Percentiles rank a stretch among this genome's conserved stretches.
These are phyloP conservation scores for Elysia crispata DNA, from an alignment of 2,888 invertebrate genomes.

Conservation along the genomic window DNA sequence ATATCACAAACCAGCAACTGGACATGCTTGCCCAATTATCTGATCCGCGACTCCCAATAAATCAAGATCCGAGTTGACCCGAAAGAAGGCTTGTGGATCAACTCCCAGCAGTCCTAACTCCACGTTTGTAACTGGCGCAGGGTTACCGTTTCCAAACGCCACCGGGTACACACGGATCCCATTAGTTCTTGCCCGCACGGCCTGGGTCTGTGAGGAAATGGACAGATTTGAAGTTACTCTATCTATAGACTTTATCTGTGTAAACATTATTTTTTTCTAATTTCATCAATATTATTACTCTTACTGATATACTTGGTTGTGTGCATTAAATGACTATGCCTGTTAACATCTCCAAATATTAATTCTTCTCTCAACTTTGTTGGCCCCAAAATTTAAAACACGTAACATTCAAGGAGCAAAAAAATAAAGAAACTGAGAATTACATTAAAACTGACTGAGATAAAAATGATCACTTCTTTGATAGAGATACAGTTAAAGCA, in stretches of 20 bases:
- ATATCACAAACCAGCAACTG: not conserved
- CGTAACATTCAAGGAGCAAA: no score
- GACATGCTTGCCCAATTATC: not conserved
- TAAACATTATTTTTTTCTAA: no score
- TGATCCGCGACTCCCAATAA: not conserved
- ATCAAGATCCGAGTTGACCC: constrained; percentile 14
- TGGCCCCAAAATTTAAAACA: no score
- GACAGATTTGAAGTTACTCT: not conserved
- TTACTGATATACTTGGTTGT: no score
- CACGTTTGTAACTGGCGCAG: not conserved
- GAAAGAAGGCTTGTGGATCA: not conserved
- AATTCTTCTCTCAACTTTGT: no score
- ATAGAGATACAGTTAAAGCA: no score
- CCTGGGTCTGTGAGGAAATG: constrained; percentile 11
- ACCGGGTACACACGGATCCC: not conserved
- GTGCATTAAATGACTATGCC: no score
- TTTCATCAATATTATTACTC: no score
- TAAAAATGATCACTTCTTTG: no score
- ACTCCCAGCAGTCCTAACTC: constrained; percentile 10
- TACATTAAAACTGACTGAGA: no score
- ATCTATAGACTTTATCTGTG: not conserved
- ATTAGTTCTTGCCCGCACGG: not conserved
- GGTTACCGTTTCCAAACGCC: constrained; percentile 18
- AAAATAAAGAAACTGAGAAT: no score
- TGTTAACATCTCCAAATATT: no score